A percentile compares a stretch with the other conserved stretches of the same genome.
These are phyloP conservation scores for Coreius guichenoti DNA, from an alignment of 2,797 vertebrate species.

Conservation along the genomic window DNA sequence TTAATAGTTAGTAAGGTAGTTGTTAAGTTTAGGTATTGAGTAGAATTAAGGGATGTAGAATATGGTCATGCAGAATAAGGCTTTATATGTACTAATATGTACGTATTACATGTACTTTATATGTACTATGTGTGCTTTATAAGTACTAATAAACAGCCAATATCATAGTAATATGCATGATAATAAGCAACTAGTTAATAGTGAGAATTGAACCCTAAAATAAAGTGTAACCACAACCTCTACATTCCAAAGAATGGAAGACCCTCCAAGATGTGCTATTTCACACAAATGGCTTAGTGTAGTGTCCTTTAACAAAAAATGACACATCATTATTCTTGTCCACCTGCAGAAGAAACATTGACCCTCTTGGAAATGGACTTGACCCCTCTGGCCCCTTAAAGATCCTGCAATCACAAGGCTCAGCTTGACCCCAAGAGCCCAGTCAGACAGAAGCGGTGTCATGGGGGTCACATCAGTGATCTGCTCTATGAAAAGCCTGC, in stretches of 20 bases:
- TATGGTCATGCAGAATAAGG: too few relatives aligned
- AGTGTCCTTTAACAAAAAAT: conserved; percentile 32
- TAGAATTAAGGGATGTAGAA: too few relatives aligned
- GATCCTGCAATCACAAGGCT: conserved; percentile 73
- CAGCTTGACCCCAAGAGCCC: conserved; percentile 61
- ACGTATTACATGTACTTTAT: too few relatives aligned
- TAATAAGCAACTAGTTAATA: too few relatives aligned
- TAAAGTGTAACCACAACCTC: too few relatives aligned
- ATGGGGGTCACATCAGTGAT: conserved; percentile 66
- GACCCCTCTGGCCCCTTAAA: conserved; percentile 67
- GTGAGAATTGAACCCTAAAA: too few relatives aligned
- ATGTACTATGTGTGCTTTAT: too few relatives aligned
- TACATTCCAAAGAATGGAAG: not conserved
- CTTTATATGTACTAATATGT: too few relatives aligned
- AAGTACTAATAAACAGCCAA: too few relatives aligned
- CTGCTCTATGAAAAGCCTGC: conserved; percentile 67
- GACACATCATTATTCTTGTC: conserved; percentile 48
- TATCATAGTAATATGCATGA: too few relatives aligned
- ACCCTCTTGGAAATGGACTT: conserved; percentile 76
- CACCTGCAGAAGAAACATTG: conserved; percentile 63
- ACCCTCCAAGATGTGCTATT: not conserved
- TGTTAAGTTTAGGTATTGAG: too few relatives aligned
- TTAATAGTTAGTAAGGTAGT: too few relatives aligned
- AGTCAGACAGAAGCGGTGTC: conserved; percentile 61
- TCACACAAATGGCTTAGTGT: conserved; percentile 2